Conservation (phyloP, 1,140 invertebrate genomes). For the Drosophila pachea region DNA sequence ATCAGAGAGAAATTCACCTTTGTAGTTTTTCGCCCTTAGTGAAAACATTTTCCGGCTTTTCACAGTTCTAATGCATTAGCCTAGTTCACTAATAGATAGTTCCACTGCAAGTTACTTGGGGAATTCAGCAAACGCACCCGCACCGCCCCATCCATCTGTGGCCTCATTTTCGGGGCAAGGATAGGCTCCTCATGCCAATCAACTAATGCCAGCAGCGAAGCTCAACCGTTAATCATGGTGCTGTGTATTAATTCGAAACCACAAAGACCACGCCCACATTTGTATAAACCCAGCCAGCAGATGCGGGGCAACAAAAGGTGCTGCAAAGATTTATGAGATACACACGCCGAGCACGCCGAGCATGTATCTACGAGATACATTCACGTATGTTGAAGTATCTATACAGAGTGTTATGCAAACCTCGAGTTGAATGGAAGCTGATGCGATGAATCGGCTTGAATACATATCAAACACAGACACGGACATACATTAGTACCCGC, state of each 20-base stretch:
- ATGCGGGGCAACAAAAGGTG: slow-evolving; percentile 1
- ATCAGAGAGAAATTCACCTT: too few species aligned
- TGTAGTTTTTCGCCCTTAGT: too few species aligned
- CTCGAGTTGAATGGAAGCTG: neutral
- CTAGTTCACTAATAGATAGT: too few species aligned
- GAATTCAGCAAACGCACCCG: too few species aligned
- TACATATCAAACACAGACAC: neutral
- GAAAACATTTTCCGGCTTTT: too few species aligned
- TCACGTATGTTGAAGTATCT: neutral
- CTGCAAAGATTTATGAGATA: slow-evolving; percentile 27
- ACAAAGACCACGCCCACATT: neutral
- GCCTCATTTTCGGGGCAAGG: neutral
- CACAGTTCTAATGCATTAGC: too few species aligned
- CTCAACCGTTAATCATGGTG: slow-evolving; percentile 35
- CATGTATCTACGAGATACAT: slow-evolving; percentile 15
- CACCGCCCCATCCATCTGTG: slow-evolving; percentile 6
- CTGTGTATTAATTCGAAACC: slow-evolving; percentile 34
- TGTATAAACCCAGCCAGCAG: neutral
- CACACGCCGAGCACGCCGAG: neutral
- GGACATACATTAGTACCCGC: neutral
- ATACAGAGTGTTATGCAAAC: neutral
- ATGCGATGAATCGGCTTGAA: slow-evolving; percentile 18
- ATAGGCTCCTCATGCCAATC: slow-evolving; percentile 12
- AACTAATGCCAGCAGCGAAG: neutral
- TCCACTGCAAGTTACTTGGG: too few species aligned